Evolutionary conservation across 2,888 invertebrate species (phyloP), one percentile per base, ranked within the genome.

Genomic region (Lysandra bellargus): DNA sequence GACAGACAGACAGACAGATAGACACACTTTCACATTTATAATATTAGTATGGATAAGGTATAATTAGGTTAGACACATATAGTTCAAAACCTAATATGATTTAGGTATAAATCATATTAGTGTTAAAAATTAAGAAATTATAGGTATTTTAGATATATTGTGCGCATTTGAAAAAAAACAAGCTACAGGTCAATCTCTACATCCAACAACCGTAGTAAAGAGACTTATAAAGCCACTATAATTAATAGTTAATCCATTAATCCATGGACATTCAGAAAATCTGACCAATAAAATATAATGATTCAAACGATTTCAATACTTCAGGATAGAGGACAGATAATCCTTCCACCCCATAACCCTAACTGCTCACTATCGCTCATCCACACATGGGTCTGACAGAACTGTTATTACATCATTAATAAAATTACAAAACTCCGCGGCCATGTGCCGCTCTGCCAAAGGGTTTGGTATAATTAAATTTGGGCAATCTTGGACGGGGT

Each of bases 351-450:
- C 89, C 87, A 82, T 92, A 94, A 94, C 94, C 93, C 88, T 93
- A 94, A 94, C 93, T 91, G 90, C 91, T 91, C 89, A 92, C 94
- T 94, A 94, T 94, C 94, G 94, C 91, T 94, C 93, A 94, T 87
- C 89, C 91, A 91, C 93, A 92, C 93, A 93, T 94, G 94, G 92
- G 90, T 86, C 87, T 94, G 94, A 94, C 94, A 94, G 91, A 89
- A 90, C 92, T 91, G 94, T 94, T 94, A 94, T 94, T 94, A 94
- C 93, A 89, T 94, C 94, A 94, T 94, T 94, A 94, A 94, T 94
- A 94, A 94, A 94, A 94, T 94, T 94, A 94, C 94, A 94, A 94
- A 94, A 94, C 91, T 93, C 88, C 84, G 86, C 85, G 89, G 90
- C 92, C 93, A 92, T 93, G 92, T 92, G 93, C 87, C 81, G 33